These are phyloP conservation scores for Bergia sp. DNA, from an alignment of 92 coral and sea anemone species.

Conservation along the genomic window DNA sequence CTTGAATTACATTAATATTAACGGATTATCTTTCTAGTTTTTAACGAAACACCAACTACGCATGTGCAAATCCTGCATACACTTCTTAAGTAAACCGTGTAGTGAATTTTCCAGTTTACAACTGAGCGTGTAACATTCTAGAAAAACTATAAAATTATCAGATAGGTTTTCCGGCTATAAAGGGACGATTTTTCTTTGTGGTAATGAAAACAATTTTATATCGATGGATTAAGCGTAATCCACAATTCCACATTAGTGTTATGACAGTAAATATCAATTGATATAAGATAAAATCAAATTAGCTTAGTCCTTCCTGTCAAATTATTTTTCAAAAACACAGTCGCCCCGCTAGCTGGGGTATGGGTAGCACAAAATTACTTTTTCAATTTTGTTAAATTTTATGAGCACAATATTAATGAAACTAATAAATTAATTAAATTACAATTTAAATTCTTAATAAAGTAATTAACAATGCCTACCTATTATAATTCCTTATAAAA, in stretches of 20 bases:
- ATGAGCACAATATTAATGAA: no score
- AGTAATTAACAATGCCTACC: no score
- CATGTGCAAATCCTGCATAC: background rate
- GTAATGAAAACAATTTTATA: background rate
- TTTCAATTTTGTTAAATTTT: background rate
- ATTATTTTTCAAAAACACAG: no score
- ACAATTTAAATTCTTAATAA: no score
- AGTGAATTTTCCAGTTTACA: background rate
- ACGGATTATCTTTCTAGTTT: no score
- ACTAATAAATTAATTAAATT: no score
- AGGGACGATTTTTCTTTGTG: background rate
- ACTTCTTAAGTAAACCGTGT: background rate
- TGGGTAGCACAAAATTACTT: background rate
- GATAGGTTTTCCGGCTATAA: background rate
- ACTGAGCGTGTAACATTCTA: background rate
- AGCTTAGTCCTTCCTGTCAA: background rate
- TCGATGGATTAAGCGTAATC: background rate
- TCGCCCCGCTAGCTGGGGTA: background rate
- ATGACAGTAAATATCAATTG: background rate
- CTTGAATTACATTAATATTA: no score
- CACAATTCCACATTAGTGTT: background rate
- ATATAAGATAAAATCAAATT: no score
- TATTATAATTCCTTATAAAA: no score
- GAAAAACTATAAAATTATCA: background rate
- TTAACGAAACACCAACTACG: background rate